These are phyloP conservation scores for Bovichtus variegatus DNA, from an alignment of 2,797 vertebrate species.

Conservation along the genomic window DNA sequence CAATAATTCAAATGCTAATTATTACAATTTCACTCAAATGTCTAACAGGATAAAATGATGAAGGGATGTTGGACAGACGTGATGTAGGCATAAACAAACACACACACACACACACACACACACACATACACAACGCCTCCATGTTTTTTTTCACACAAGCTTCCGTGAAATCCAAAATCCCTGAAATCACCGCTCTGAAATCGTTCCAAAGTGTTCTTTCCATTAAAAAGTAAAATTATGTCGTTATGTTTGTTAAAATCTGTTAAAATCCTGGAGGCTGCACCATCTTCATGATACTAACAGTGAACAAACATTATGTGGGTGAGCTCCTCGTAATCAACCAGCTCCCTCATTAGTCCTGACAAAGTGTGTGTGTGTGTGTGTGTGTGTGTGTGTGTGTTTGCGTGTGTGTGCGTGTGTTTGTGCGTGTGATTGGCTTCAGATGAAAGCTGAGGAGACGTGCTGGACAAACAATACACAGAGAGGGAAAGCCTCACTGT, in stretches of 20 bases:
- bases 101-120: background rate
- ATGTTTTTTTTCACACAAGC: too few species aligned
- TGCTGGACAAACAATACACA: slow-evolving; percentile 49
- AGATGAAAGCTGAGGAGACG: slow-evolving; percentile 40
- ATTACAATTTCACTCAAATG: too few species aligned
- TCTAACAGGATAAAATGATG: too few species aligned
- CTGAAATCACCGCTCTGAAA: too few species aligned
- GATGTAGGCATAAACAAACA: background rate
- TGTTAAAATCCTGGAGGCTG: too few species aligned
- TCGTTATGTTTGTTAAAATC: too few species aligned
- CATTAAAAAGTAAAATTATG: too few species aligned
- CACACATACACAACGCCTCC: background rate
- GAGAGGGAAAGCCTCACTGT: slow-evolving; percentile 46
- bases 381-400: slow-evolving; percentile 15
- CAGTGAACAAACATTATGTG: background rate
- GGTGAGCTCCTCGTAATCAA: slow-evolving; percentile 5
- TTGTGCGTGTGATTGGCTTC: slow-evolving; percentile 1
- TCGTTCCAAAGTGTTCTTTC: too few species aligned
- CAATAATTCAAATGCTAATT: too few species aligned
- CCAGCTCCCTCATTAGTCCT: slow-evolving; percentile 28
- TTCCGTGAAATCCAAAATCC: too few species aligned
- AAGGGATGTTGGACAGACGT: too few species aligned
- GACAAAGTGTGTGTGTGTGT: slow-evolving; percentile 4
- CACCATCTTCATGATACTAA: too few species aligned
- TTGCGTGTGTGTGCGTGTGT: slow-evolving; percentile 21